Evolutionary conservation across 2,113 vertebrate species (phyloP).

Genomic region (Rousettus leschenaultii): DNA sequence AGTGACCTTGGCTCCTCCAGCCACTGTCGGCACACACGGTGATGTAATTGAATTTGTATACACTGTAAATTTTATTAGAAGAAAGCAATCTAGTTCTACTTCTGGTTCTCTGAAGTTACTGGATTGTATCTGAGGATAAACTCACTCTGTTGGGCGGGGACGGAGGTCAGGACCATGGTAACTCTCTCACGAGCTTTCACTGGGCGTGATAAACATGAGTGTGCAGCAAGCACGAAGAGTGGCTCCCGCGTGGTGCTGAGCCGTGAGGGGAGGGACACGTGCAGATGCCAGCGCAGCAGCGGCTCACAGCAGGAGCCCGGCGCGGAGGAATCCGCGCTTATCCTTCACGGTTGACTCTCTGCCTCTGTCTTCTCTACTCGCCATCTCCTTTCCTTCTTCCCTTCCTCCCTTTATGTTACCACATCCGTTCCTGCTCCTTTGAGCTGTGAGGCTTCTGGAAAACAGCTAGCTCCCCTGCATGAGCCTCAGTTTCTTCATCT

Average conservation of each 20-base stretch:
- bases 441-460: background rate
- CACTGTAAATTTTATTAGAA: slow-evolving; percentile 63
- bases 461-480: background rate
- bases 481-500: background rate
- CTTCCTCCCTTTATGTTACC: too few species aligned
- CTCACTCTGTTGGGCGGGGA: background rate
- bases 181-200: background rate
- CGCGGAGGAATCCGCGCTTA: background rate
- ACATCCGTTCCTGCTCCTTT: background rate
- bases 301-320: too few species aligned
- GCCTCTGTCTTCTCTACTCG: background rate
- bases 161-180: background rate
- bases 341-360: background rate
- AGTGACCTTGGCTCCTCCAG: slow-evolving; percentile 51
- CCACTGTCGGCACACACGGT: background rate
- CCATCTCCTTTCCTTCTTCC: too few species aligned
- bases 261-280: background rate
- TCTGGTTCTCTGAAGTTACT: slow-evolving; percentile 16
- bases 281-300: background rate
- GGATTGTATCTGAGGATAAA: slow-evolving; percentile 41
- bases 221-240: background rate
- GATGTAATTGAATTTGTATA: slow-evolving; percentile 73
- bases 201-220: background rate
- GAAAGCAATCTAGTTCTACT: slow-evolving; percentile 50
- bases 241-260: background rate